Base-by-base conservation (phyloP, 2,797 vertebrate species). In the Lepilemur septentrionalis region DNA sequence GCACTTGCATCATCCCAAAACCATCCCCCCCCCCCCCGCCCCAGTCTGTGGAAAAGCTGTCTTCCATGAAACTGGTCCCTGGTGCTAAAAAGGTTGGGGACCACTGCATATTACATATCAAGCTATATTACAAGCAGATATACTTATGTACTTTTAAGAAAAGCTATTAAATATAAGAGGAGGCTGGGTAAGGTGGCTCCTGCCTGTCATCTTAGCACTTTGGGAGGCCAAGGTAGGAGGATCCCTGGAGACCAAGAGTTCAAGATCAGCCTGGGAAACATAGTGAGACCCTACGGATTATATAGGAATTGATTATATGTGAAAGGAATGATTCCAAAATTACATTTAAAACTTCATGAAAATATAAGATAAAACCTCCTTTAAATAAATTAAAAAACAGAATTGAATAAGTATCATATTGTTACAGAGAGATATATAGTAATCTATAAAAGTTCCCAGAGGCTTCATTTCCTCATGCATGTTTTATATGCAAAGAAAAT, bases 361-460 rank as follows among this genome's bases (percentile, higher is more conserved):
- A 86, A 59, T 73, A 20, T 38, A 88, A 83, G 43, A 87, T 50
- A 12, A 59, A 95, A 83, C 2, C 20, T 69, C 35, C 13, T 87
- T 94, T 88, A 93, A 80, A 89, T 35, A 75, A 83, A 57, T 9
- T 84, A 65, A 41, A 46, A 84, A 73, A 57, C 46, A 81, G 57
- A 89, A 93, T 2, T 79, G 50, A 90, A 46, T 17, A 93, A 72
- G 38, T 41, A 70, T 23, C 41, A 79, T 65, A 75, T 41, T 72
- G 18, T 6, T 41, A 65, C 84, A 57, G 38, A 86, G n/a, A 96
- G 92, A 95, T 84, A 84, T 22, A 35, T 0, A 55, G 38, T 43
- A 41, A 91, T 69, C 61, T 84, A 5, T 85, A 82, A 87, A 89
- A 87, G 63, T 89, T 97, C 65, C 55, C 65, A 84, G 50, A 95